phyloP scores from a whole-genome alignment of 1,140 invertebrate genomes.

The Philotrypesis tridentata region DNA sequence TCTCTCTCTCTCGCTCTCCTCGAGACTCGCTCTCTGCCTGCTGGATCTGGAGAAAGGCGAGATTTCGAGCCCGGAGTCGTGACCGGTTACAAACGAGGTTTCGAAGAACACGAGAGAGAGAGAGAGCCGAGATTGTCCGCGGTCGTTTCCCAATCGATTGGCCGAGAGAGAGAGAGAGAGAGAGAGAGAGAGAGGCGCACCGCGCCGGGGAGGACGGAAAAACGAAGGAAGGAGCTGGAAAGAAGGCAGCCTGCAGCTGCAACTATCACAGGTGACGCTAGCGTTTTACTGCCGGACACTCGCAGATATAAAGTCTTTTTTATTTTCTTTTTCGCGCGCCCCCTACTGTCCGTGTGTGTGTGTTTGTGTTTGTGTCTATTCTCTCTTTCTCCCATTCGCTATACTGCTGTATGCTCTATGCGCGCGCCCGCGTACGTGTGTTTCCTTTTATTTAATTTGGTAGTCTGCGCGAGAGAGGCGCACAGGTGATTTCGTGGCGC shows the following conservation, averaged over 20 bases:
- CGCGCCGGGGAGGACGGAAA: background rate
- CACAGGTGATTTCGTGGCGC: background rate
- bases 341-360: background rate
- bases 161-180: background rate
- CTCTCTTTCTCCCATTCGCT: background rate
- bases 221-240: background rate
- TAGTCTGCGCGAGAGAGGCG: background rate
- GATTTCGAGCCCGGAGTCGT: slow-evolving; percentile 24
- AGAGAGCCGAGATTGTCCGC: slow-evolving; percentile 35
- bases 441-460: background rate
- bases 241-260: background rate
- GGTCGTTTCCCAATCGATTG: slow-evolving; percentile 1
- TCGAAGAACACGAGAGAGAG: slow-evolving; percentile 33
- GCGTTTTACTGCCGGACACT: slow-evolving; percentile 1
- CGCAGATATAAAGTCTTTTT: slow-evolving; percentile 1
- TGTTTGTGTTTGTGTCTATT: background rate
- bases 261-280: slow-evolving; percentile 2
- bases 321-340: background rate
- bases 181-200: too few relatives aligned
- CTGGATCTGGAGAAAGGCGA: background rate
- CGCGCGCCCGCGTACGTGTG: background rate
- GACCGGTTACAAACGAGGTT: slow-evolving; percentile 41
- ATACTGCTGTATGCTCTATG: too few relatives aligned
- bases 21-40: too few relatives aligned
- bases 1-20: too few relatives aligned